These are phyloP conservation scores for Excalfactoria chinensis DNA, from an alignment of 2,113 vertebrate genomes.

Conservation along the genomic window DNA sequence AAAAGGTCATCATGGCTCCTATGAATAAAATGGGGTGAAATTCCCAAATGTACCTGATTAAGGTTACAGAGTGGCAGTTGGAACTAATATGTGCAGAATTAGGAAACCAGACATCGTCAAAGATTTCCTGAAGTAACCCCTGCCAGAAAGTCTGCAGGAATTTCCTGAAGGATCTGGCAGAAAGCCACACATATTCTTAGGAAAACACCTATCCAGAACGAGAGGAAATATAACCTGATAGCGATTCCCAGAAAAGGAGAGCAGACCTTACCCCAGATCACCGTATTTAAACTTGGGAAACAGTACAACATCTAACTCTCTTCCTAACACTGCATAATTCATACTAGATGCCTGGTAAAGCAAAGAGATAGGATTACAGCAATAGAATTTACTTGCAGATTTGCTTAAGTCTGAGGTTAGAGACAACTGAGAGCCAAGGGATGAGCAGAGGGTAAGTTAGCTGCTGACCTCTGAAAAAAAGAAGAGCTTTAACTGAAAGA, in stretches of 20 bases:
- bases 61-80: background rate
- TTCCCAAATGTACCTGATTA: background rate
- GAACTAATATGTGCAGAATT: conserved; percentile 6
- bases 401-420: background rate
- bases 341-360: background rate
- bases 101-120: conserved; percentile 54
- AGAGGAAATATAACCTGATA: background rate
- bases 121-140: conserved; percentile 59
- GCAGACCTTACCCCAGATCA: background rate
- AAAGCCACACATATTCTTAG: background rate
- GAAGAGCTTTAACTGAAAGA: background rate
- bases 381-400: background rate
- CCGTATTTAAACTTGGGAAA: background rate
- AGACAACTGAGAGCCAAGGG: background rate
- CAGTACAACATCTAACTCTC: background rate
- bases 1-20: background rate
- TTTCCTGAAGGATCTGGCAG: conserved; percentile 53
- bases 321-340: background rate
- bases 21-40: background rate
- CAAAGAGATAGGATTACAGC: background rate
- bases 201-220: background rate
- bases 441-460: background rate
- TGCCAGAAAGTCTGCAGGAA: background rate
- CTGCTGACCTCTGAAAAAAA: background rate
- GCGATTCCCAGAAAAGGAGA: background rate